These are phyloP conservation scores for Aphelocoma californica DNA, from an alignment of 2,797 vertebrate species.

Conservation along the genomic window DNA sequence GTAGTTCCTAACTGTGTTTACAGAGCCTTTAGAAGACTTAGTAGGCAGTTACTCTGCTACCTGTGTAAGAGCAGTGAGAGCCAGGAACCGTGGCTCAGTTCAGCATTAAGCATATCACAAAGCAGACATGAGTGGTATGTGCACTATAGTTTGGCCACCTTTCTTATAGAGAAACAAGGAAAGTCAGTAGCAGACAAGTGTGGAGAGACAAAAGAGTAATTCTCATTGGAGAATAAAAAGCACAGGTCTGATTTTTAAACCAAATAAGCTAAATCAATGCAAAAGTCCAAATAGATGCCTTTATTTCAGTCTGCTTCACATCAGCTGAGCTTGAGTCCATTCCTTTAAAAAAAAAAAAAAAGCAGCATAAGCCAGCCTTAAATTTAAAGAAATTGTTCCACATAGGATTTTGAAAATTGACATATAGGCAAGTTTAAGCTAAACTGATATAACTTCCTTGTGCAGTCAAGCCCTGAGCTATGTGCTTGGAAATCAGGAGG, in stretches of 20 bases:
- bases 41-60: not conserved
- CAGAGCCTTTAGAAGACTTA: not conserved
- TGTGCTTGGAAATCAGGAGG: not conserved
- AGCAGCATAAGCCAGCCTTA: not conserved
- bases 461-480: not conserved
- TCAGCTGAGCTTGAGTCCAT: not conserved
- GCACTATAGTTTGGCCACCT: not conserved
- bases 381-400: not conserved
- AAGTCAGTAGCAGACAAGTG: not conserved
- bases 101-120: not conserved
- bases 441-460: not conserved
- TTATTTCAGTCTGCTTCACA: not conserved
- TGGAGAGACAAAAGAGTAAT: not conserved
- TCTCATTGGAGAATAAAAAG: not conserved
- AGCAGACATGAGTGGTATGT: not conserved
- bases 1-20: not conserved
- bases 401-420: not conserved
- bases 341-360: not conserved
- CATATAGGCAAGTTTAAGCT: not conserved
- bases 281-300: not conserved
- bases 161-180: not conserved
- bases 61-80: not conserved
- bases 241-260: not conserved
- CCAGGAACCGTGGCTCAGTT: not conserved
- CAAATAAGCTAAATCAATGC: not conserved